phyloP scores from a whole-genome alignment of 2,888 invertebrate genomes.

The Steinernema carpocapsae region DNA sequence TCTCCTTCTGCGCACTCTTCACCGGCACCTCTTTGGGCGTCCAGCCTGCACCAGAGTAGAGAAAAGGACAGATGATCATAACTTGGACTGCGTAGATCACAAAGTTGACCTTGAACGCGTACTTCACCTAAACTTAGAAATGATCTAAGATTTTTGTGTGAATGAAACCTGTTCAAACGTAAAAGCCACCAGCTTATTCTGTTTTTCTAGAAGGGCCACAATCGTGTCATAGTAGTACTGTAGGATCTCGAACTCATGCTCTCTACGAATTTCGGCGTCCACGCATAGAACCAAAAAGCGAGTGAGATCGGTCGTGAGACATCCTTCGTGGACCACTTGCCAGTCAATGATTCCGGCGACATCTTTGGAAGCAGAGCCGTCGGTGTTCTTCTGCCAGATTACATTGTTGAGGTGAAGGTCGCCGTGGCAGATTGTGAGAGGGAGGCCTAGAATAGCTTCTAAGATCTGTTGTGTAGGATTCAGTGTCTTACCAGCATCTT shows the following conservation, averaged over 20 bases:
- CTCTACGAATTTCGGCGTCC: not conserved
- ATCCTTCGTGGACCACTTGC: slow-evolving; percentile 36
- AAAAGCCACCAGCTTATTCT: not conserved
- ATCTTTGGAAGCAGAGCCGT: slow-evolving; percentile 19
- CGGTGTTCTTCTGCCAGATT: slow-evolving; percentile 16
- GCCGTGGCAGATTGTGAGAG: slow-evolving; percentile 21
- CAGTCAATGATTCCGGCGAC: slow-evolving; percentile 31
- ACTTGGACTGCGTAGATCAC: not conserved
- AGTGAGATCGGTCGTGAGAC: not conserved
- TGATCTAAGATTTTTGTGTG: not conserved
- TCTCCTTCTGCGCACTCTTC: not conserved
- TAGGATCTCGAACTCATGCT: not conserved
- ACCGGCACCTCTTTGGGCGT: not conserved
- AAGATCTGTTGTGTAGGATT: not conserved
- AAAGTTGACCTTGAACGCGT: not conserved
- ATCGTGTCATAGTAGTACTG: not conserved
- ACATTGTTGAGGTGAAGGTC: slow-evolving; percentile 28
- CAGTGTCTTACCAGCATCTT: not conserved
- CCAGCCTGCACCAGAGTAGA: not conserved
- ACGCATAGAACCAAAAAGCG: slow-evolving; percentile 1
- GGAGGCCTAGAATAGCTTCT: not conserved
- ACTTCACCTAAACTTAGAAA: not conserved
- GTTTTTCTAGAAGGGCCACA: not conserved
- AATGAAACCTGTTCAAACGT: not conserved
- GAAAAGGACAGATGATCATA: not conserved